Percentiles rank a stretch among this genome's conserved stretches.
Evolutionary conservation across 2,113 vertebrate species (phyloP).

Genomic region (Psammodynastes pulverulentus): DNA sequence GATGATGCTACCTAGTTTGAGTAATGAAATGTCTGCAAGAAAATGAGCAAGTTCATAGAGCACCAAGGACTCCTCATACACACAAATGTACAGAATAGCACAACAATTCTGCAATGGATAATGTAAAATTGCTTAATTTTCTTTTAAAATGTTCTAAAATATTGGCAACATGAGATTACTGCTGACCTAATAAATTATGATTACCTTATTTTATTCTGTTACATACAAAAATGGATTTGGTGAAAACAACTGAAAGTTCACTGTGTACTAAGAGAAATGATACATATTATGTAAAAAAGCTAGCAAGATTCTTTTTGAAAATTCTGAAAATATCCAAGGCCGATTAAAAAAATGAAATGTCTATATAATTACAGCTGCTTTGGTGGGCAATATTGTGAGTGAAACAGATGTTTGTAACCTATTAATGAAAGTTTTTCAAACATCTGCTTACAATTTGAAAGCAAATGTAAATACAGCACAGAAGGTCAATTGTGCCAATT

Average conservation of each 20-base stretch:
- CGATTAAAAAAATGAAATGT: slow-evolving; percentile 63
- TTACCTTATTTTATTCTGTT: slow-evolving; percentile 21
- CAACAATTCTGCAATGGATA: neutral
- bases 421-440: slow-evolving; percentile 75
- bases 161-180: slow-evolving; percentile 25
- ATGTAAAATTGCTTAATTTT: neutral
- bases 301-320: slow-evolving; percentile 60
- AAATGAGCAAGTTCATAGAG: neutral
- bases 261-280: slow-evolving; percentile 45
- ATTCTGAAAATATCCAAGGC: slow-evolving; percentile 56
- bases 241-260: neutral
- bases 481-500: slow-evolving; percentile 96
- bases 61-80: neutral
- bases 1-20: too few relatives aligned
- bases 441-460: slow-evolving; percentile 97
- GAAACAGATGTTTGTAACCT: slow-evolving; percentile 82
- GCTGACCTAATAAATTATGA: neutral
- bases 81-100: neutral
- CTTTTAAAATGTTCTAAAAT: neutral
- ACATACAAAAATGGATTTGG: slow-evolving; percentile 6
- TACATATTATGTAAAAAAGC: slow-evolving; percentile 60
- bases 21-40: neutral
- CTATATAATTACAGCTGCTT: slow-evolving; percentile 73
- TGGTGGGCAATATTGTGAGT: slow-evolving; percentile 70
- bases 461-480: slow-evolving; percentile 89